phyloP scores from a whole-genome alignment of 2,888 invertebrate species.

The Drosophila rubida region DNA sequence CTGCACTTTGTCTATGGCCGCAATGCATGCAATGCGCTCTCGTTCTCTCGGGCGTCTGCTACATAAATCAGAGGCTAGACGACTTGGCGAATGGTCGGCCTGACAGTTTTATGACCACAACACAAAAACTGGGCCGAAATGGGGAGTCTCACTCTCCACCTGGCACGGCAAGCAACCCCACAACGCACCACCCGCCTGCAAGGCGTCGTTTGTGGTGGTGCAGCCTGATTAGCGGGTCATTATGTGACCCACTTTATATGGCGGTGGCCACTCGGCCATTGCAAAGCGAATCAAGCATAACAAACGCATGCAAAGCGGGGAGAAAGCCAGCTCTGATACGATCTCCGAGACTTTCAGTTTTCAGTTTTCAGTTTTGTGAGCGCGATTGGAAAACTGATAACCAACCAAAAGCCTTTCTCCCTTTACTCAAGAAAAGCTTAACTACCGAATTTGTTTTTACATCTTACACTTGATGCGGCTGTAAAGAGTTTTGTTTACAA shows the following conservation, averaged over 20 bases:
- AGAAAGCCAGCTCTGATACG: not conserved
- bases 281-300: constrained; percentile 1
- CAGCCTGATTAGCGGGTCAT: constrained; percentile 42
- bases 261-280: constrained; percentile 4
- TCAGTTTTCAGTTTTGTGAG: not conserved
- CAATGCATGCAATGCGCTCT: constrained; percentile 49
- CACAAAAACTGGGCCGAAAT: constrained; percentile 52
- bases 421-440: not conserved
- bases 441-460: no score
- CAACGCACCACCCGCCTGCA: not conserved
- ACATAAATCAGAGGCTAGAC: constrained; percentile 65
- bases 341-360: not conserved
- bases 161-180: constrained; percentile 37
- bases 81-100: constrained; percentile 61
- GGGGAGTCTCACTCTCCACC: not conserved
- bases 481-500: no score
- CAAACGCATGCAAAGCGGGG: constrained; percentile 8
- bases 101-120: constrained; percentile 76
- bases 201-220: constrained; percentile 10
- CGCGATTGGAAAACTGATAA: not conserved
- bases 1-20: constrained; percentile 54
- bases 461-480: no score
- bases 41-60: constrained; percentile 11
- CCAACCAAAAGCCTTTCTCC: not conserved
- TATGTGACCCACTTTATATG: constrained; percentile 48